Evolutionary conservation across 1,140 invertebrate species (phyloP).

Genomic region (Drosophila rufa): DNA sequence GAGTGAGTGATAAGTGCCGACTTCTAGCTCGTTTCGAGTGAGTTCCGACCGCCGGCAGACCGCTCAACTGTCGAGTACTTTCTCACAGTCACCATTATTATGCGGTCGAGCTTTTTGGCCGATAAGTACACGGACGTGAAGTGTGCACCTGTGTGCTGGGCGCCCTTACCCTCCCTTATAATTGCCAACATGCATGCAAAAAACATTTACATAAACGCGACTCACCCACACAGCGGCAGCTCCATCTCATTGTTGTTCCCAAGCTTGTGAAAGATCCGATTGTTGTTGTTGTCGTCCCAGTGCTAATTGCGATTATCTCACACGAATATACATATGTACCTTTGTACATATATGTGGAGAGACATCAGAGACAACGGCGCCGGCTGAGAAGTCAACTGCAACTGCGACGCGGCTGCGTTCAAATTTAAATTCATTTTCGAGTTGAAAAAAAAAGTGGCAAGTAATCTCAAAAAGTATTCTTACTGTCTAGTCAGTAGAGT

Average conservation of each 20-base stretch:
- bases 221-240: constrained; percentile 33
- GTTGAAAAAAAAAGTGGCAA: constrained; percentile 71
- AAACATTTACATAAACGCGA: constrained; percentile 67
- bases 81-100: constrained; percentile 69
- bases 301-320: constrained; percentile 85
- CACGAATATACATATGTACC: constrained; percentile 43
- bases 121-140: constrained; percentile 55
- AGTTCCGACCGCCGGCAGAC: constrained; percentile 15
- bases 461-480: constrained; percentile 81
- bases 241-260: constrained; percentile 71
- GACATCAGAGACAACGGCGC: constrained; percentile 41
- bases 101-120: constrained; percentile 70
- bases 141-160: constrained; percentile 29
- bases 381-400: constrained; percentile 52
- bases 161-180: constrained; percentile 72
- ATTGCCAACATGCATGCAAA: constrained; percentile 77
- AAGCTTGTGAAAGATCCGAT: constrained; percentile 63
- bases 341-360: constrained; percentile 40
- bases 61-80: constrained; percentile 54
- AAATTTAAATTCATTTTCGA: constrained; percentile 82
- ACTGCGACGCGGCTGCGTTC: constrained; percentile 59
- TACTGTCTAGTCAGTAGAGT: constrained; percentile 77
- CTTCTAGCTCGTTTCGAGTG: constrained; percentile 26
- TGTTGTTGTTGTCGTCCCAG: constrained; percentile 56
- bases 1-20: background rate